phyloP scores from a whole-genome alignment of 2,888 invertebrate genomes.

The Lasioglossum figueresi region DNA sequence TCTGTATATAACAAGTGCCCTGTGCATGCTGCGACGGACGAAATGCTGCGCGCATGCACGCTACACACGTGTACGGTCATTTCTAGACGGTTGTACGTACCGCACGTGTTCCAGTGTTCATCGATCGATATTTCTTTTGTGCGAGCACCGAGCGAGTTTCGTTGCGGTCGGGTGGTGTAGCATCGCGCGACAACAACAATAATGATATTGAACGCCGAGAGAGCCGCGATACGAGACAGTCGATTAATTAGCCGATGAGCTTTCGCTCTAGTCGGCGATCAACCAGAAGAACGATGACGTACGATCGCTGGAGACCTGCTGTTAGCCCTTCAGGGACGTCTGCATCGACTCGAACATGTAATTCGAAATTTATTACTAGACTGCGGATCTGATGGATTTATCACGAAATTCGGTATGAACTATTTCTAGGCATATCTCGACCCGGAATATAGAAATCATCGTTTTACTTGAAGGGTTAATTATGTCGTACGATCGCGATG shows the following conservation, averaged over 20 bases:
- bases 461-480: not conserved
- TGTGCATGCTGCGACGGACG: constrained; percentile 42
- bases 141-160: constrained; percentile 36
- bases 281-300: not conserved
- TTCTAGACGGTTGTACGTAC: constrained; percentile 46
- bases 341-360: not conserved
- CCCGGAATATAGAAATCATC: not conserved
- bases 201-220: not conserved
- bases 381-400: not conserved
- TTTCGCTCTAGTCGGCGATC: not conserved
- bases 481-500: not conserved
- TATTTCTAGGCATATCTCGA: not conserved
- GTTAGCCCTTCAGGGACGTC: not conserved
- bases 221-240: not conserved
- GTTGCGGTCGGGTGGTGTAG: constrained; percentile 26
- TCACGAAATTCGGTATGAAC: not conserved
- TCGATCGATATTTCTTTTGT: constrained; percentile 52
- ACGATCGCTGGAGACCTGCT: not conserved
- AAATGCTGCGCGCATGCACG: constrained; percentile 52
- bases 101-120: constrained; percentile 43
- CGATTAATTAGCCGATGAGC: not conserved
- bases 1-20: constrained; percentile 56
- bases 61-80: constrained; percentile 29
- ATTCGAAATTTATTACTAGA: not conserved
- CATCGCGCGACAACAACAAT: not conserved